Percentiles rank a stretch among this genome's conserved stretches.
These are phyloP conservation scores for Pseudotriccus pelzelni DNA, from an alignment of 2,797 vertebrate genomes.

Conservation along the genomic window DNA sequence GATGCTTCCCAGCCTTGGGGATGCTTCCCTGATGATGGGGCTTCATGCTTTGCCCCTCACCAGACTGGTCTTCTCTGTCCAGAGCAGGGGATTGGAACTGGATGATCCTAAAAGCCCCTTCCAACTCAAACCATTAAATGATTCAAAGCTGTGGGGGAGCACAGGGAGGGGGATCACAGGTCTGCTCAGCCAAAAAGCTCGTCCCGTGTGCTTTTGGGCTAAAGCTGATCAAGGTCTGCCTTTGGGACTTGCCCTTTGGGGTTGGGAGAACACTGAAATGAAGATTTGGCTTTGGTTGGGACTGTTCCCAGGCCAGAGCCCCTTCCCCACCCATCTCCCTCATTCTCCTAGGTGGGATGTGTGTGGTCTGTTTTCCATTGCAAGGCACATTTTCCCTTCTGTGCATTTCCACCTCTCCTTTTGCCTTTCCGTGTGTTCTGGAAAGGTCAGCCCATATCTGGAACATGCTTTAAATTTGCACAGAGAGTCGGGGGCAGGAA, in stretches of 20 bases:
- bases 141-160: not conserved
- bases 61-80: not conserved
- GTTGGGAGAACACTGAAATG: fast-evolving
- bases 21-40: not conserved
- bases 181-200: not conserved
- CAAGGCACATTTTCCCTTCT: not conserved
- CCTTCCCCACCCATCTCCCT: not conserved
- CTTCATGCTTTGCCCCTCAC: not conserved
- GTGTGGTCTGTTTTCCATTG: not conserved
- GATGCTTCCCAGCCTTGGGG: not conserved
- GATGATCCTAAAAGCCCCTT: not conserved
- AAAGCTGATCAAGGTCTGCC: not conserved
- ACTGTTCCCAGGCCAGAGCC: not conserved
- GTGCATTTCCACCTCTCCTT: not conserved
- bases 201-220: fast-evolving
- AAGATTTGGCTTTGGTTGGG: not conserved
- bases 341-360: fast-evolving
- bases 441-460: constrained; percentile 49
- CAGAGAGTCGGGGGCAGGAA: constrained; percentile 2
- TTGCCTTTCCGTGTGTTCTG: not conserved
- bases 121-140: not conserved
- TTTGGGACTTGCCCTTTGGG: not conserved
- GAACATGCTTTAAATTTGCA: constrained; percentile 27
- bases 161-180: not conserved
- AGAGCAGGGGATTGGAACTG: not conserved